A percentile compares a stretch with the other conserved stretches of the same genome.
These are phyloP conservation scores for Ramphastos sulfuratus DNA, from an alignment of 2,113 vertebrate genomes.

Conservation along the genomic window DNA sequence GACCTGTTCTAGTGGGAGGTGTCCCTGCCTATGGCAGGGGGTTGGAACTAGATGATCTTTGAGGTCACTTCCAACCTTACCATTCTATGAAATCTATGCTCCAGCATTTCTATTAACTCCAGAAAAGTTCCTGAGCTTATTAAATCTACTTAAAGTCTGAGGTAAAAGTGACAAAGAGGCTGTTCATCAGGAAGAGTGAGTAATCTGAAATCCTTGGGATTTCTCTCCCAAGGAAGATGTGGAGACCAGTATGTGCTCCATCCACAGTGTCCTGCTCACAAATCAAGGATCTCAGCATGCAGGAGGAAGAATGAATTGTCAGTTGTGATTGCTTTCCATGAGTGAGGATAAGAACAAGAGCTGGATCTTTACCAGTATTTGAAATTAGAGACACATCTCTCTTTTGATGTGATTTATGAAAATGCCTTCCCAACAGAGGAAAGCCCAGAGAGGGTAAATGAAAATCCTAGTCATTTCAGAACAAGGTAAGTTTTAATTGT, in stretches of 20 bases:
- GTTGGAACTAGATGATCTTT: no score
- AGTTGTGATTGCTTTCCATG: not conserved
- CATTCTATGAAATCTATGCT: not conserved
- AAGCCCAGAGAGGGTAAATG: not conserved
- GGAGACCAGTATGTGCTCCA: not conserved
- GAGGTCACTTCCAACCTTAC: no score
- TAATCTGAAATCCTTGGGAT: not conserved
- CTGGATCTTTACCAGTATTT: not conserved
- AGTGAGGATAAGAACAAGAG: not conserved
- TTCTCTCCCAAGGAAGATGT: not conserved
- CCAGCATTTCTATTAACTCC: not conserved
- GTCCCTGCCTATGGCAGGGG: no score
- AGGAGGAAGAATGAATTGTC: not conserved
- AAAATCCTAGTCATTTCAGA: not conserved
- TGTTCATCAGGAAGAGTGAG: not conserved
- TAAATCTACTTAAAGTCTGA: not conserved
- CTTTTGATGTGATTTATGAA: not conserved
- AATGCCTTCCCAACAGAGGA: not conserved
- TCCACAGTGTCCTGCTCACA: not conserved
- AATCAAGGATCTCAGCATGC: rapidly evolving
- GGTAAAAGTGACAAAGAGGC: not conserved
- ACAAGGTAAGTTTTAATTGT: not conserved
- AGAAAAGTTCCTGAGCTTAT: not conserved
- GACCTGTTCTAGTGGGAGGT: no score
- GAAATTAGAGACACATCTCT: not conserved